These are phyloP conservation scores for Bujurquina vittata DNA, from an alignment of 2,113 vertebrate species.

Conservation along the genomic window DNA sequence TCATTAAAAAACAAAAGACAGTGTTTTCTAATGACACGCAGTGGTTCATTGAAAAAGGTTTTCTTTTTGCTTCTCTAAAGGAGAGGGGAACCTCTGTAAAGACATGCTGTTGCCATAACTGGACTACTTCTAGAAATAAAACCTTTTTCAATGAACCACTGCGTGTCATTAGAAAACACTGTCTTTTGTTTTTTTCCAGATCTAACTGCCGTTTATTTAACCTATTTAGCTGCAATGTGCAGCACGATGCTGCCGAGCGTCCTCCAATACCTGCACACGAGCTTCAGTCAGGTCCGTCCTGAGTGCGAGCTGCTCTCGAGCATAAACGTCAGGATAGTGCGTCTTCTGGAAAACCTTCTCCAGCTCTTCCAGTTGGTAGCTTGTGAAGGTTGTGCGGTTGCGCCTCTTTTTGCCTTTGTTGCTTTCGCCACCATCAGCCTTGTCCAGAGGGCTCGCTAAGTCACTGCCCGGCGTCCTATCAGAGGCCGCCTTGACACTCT, in stretches of 20 bases:
- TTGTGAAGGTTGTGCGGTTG: conserved; percentile 99
- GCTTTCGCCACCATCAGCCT: conserved; percentile 89
- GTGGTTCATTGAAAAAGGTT: not conserved
- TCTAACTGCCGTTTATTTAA: not conserved
- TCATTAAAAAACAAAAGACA: not conserved
- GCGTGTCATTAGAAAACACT: not conserved
- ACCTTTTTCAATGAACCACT: not conserved
- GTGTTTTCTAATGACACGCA: not conserved
- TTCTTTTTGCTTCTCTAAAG: not conserved
- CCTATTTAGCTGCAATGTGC: not conserved
- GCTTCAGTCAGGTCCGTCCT: conserved; percentile 98
- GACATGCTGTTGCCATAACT: not conserved
- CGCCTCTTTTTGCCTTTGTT: conserved; percentile 98
- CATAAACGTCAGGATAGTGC: conserved; percentile 97
- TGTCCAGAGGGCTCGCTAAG: conserved; percentile 88
- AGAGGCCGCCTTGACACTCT: conserved; percentile 81
- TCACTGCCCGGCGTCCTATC: conserved; percentile 85
- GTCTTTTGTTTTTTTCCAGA: not conserved
- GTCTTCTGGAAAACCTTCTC: conserved; percentile 99
- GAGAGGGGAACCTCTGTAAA: not conserved
- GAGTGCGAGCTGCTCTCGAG: conserved; percentile 97
- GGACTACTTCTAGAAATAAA: not conserved
- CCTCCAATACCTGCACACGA: conserved; percentile 89
- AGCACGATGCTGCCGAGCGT: not conserved
- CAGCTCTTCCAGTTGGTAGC: conserved; percentile 98